A percentile compares a stretch with the other conserved stretches of the same genome.
Evolutionary conservation across 2,113 vertebrate species (phyloP).

Genomic region (Epinephelus cyanopodus): DNA sequence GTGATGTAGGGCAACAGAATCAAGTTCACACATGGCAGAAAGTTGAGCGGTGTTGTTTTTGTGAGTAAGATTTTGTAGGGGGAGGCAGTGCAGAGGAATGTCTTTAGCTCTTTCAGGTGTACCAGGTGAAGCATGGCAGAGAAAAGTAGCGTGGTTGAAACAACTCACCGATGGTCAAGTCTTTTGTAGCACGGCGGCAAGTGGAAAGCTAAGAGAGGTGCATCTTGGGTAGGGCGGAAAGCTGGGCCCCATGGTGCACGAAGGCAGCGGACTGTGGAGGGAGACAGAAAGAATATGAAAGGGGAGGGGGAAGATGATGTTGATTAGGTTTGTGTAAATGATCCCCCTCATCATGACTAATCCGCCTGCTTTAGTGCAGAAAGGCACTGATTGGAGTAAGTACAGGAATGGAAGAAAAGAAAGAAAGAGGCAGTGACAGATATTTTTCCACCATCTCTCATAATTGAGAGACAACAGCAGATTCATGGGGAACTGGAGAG

Average conservation of each 20-base stretch:
- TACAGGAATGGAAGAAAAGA: slow-evolving; percentile 65
- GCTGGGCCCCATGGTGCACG: slow-evolving; percentile 29
- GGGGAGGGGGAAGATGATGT: slow-evolving; percentile 44
- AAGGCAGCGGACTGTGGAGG: slow-evolving; percentile 50
- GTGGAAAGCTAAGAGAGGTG: slow-evolving; percentile 50
- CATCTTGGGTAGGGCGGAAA: slow-evolving; percentile 42
- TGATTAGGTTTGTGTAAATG: slow-evolving; percentile 69
- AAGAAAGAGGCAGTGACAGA: slow-evolving; percentile 60
- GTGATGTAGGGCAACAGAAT: slow-evolving; percentile 55
- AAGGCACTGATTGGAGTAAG: slow-evolving; percentile 66
- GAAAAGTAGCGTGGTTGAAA: slow-evolving; percentile 42
- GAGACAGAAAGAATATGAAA: slow-evolving; percentile 41
- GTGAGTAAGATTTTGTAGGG: slow-evolving; percentile 26
- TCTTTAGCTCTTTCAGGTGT: slow-evolving; percentile 60
- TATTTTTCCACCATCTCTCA: slow-evolving; percentile 68
- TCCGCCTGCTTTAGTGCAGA: slow-evolving; percentile 63
- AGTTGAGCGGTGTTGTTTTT: slow-evolving; percentile 44
- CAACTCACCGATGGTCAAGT: slow-evolving; percentile 36
- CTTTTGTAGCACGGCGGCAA: slow-evolving; percentile 26
- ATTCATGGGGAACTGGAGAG: slow-evolving; percentile 25
- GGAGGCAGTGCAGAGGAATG: slow-evolving; percentile 63
- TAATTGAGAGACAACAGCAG: slow-evolving; percentile 44
- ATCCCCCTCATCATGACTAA: slow-evolving; percentile 68
- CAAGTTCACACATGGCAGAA: slow-evolving; percentile 73
- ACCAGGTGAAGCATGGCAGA: slow-evolving; percentile 64